Evolutionary conservation across 2,888 invertebrate species (phyloP).

Genomic region (Polyommatus iphigenia): DNA sequence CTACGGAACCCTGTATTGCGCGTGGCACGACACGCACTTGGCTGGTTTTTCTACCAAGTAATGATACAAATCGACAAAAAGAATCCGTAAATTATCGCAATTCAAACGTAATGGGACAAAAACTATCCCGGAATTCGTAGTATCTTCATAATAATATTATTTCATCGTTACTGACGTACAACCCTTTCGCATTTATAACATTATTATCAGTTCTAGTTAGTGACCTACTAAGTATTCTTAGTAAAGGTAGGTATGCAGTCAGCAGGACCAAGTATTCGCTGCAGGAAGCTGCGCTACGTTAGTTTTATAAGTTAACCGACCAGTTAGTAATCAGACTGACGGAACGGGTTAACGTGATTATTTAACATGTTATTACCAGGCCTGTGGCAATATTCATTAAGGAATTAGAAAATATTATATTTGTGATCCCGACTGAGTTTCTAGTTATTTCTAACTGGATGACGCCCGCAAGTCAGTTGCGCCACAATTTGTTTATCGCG

Average conservation of each 20-base stretch:
- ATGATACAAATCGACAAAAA: too few species aligned
- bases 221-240: background rate
- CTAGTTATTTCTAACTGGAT: background rate
- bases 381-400: background rate
- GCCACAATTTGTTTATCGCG: too few species aligned
- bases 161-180: too few species aligned
- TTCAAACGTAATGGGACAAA: too few species aligned
- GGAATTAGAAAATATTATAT: background rate
- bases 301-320: constrained; percentile 4
- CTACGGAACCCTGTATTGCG: too few species aligned
- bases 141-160: too few species aligned
- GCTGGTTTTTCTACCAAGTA: too few species aligned
- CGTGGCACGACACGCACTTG: too few species aligned
- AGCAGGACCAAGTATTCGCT: background rate
- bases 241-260: background rate
- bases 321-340: constrained; percentile 9
- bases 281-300: constrained; percentile 16
- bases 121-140: too few species aligned
- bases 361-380: background rate
- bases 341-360: background rate
- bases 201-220: background rate
- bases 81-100: too few species aligned
- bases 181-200: background rate
- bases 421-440: background rate
- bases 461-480: too few species aligned